These are phyloP conservation scores for Callipepla squamata DNA, from an alignment of 2,113 vertebrate genomes.

Conservation along the genomic window DNA sequence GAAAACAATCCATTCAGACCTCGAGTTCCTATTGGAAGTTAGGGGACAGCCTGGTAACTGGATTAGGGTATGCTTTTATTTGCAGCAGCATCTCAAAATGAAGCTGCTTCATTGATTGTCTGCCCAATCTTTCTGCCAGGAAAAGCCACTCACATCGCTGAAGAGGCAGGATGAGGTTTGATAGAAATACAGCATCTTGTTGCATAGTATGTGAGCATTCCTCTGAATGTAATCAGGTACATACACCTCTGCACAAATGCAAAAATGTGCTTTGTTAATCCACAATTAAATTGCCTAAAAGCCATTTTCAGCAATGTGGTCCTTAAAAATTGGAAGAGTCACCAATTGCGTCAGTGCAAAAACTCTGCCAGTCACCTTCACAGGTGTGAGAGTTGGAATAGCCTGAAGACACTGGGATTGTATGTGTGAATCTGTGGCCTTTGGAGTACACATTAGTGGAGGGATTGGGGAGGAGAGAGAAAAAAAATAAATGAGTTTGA, in stretches of 20 bases:
- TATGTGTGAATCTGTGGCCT: neutral
- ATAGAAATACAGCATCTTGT: neutral
- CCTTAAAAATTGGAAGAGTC: neutral
- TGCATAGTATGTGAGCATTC: neutral
- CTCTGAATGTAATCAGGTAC: neutral
- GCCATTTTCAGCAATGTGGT: neutral
- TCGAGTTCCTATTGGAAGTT: constrained; percentile 6
- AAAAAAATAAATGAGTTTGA: neutral
- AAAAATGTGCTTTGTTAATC: neutral
- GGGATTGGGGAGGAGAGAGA: neutral
- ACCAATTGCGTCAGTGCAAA: neutral
- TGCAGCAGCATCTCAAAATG: constrained; percentile 19
- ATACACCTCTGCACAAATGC: neutral
- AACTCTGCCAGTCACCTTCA: neutral
- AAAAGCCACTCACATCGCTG: neutral
- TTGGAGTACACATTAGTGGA: neutral
- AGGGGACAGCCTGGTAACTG: constrained; percentile 31
- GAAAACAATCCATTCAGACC: neutral
- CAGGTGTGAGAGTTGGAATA: neutral
- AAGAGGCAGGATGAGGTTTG: neutral
- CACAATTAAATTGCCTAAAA: neutral
- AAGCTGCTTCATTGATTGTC: constrained; percentile 45
- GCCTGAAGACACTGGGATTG: neutral
- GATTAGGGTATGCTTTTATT: constrained; percentile 33
- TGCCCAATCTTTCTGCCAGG: neutral